phyloP scores from a whole-genome alignment of 2,113 vertebrate species.

The Thamnaconus septentrionalis region DNA sequence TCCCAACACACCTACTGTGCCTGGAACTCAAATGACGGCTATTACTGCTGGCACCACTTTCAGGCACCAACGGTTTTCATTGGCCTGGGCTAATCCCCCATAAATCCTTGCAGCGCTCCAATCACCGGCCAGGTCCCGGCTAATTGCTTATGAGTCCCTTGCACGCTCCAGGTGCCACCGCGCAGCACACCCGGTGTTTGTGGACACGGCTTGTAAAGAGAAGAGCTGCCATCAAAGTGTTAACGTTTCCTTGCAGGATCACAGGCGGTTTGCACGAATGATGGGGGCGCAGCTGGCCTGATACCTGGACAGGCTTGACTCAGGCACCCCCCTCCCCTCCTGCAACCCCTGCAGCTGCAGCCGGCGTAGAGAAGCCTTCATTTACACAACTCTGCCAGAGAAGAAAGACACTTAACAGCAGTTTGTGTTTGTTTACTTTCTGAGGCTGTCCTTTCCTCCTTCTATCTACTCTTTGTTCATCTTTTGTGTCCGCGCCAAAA shows the following conservation, averaged over 20 bases:
- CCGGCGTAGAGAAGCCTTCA: slow-evolving; percentile 15
- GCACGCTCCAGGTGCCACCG: slow-evolving; percentile 69
- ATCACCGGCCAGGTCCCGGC: slow-evolving; percentile 50
- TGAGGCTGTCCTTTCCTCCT: slow-evolving; percentile 3
- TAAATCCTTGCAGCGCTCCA: slow-evolving; percentile 68
- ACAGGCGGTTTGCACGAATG: slow-evolving; percentile 42
- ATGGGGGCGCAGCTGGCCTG: slow-evolving; percentile 63
- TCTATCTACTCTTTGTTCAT: slow-evolving; percentile 41
- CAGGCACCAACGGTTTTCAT: slow-evolving; percentile 75
- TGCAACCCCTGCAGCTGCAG: slow-evolving; percentile 44
- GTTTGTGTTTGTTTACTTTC: slow-evolving; percentile 63
- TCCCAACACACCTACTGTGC: slow-evolving; percentile 53
- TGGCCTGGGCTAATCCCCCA: slow-evolving; percentile 69
- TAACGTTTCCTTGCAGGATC: slow-evolving; percentile 64
- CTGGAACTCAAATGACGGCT: slow-evolving; percentile 53
- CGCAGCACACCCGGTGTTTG: slow-evolving; percentile 59
- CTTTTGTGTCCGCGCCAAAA: slow-evolving; percentile 30
- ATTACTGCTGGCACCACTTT: slow-evolving; percentile 71
- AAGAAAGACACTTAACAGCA: slow-evolving; percentile 64
- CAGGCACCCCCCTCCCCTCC: slow-evolving; percentile 26
- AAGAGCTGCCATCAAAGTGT: slow-evolving; percentile 65
- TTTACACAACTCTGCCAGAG: slow-evolving; percentile 56
- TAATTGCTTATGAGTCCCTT: slow-evolving; percentile 70
- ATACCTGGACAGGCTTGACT: slow-evolving; percentile 53
- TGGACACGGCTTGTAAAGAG: slow-evolving; percentile 70